These are phyloP conservation scores for Phenganax subtilis DNA, from an alignment of 92 coral and sea anemone species.

Conservation along the genomic window DNA sequence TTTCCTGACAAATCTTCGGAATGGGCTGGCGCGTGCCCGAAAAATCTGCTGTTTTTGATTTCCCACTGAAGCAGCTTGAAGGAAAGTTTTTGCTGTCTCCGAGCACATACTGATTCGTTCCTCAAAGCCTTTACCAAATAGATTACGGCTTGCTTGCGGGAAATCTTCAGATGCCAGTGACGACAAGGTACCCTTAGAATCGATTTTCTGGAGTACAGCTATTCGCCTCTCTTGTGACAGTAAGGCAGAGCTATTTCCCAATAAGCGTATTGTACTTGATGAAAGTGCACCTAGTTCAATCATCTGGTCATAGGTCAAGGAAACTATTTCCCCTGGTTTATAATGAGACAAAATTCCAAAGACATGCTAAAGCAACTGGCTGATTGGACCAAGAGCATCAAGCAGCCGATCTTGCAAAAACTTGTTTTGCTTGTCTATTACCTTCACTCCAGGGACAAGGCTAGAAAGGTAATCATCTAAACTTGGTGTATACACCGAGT, in stretches of 20 bases:
- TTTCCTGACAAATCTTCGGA: neutral
- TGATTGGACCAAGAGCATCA: conserved; percentile 42
- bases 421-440: conserved; percentile 39
- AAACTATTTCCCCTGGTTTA: conserved; percentile 31
- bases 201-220: neutral
- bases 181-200: neutral
- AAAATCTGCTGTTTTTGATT: neutral
- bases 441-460: conserved; percentile 47
- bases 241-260: neutral
- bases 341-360: conserved; percentile 23
- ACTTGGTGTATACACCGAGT: conserved; percentile 44
- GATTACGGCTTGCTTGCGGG: neutral
- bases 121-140: conserved; percentile 5
- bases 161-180: neutral
- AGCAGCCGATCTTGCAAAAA: conserved; percentile 53
- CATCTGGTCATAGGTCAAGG: conserved; percentile 44
- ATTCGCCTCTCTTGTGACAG: neutral
- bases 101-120: neutral
- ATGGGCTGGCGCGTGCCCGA: neutral
- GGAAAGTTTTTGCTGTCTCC: conserved; percentile 11
- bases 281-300: conserved; percentile 49
- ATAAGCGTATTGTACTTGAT: neutral
- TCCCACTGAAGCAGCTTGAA: conserved; percentile 6
- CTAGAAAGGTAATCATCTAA: conserved; percentile 38
- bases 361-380: conserved; percentile 27